Percentiles rank a stretch among this genome's conserved stretches.
Conservation (phyloP, 2,888 invertebrate genomes). For the Caenorhabditis sp. region DNA sequence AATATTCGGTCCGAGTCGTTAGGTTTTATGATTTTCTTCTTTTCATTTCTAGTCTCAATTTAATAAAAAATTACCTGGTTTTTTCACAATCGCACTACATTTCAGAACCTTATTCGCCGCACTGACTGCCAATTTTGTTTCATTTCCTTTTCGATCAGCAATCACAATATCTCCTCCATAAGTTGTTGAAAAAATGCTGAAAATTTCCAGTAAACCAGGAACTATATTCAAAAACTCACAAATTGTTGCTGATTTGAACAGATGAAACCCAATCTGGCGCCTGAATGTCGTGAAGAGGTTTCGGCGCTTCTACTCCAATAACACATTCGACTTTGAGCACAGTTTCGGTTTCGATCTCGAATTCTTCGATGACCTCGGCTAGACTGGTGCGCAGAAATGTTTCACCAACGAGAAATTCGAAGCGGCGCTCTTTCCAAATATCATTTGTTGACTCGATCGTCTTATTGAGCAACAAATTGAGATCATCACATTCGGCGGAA, state of each 20-base stretch:
- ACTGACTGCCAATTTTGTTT: conserved; percentile 28
- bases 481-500: conserved; percentile 48
- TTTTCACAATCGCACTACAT: conserved; percentile 41
- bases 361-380: conserved; percentile 62
- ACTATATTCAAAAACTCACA: conserved; percentile 41
- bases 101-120: conserved; percentile 34
- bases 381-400: conserved; percentile 61
- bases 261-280: conserved; percentile 98
- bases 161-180: conserved; percentile 64
- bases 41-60: too few species aligned
- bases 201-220: conserved; percentile 9
- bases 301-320: conserved; percentile 87
- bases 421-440: conserved; percentile 56
- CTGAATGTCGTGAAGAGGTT: conserved; percentile 88
- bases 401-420: conserved; percentile 66
- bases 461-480: conserved; percentile 65
- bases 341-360: conserved; percentile 76
- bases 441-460: conserved; percentile 52
- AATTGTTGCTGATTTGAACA: conserved; percentile 73
- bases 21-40: too few species aligned
- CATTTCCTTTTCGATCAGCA: conserved; percentile 54
- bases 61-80: conserved; percentile 42
- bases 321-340: conserved; percentile 90
- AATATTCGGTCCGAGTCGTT: too few species aligned
- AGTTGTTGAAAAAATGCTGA: conserved; percentile 64